Evolutionary conservation across 53 echinoderm and acorn worm species (phyloP), one percentile per base, ranked within the genome.

Genomic region (Paracentrotus lividus): DNA sequence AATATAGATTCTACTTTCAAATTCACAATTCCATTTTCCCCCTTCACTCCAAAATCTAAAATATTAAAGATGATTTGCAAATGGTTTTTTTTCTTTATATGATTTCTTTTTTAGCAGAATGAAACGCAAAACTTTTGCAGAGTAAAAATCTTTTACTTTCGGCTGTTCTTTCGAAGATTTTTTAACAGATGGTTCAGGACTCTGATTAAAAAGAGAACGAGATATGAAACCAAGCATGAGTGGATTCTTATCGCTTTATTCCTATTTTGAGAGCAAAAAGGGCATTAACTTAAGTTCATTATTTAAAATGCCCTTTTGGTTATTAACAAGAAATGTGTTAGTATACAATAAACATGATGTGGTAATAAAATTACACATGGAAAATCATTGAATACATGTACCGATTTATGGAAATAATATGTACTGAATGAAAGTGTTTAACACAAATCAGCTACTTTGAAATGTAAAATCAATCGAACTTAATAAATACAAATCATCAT

Each of bases 141-240:
- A 40, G 27, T 72, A 40, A 38, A 40, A 40, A 14, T 72, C 72
- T 72, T 72, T 72, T 72, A 72, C 72, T 72, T 72, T 72, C 18
- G 72, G 38, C 40, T 72, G 72, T 72, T 72, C 72, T 72, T 72
- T 72, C 36, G 72, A 72, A 40, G 72, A 40, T 72, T 38, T 72
- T 40, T 72, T 16, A 72, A 72, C 38, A 18, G 72, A 38, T 40
- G 40, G 36, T 14, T 38, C 72, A 36, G 36, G 38, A 4, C 40
- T 36, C 72, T 72, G 40, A 64, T 72, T 6, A 38, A 72, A 64
- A n/a, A 64, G 8, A 64, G 9, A 64, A 8, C 9, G 27, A 64
- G 31, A 64, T 16, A 64, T 64, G 2, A 64, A 31, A 27, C 31
- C 10, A 64, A 29, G 64, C 27, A 64, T 29, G 1, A 9, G 31